Conservation (phyloP, 64 coral and sea anemone species). For the Orbicella faveolata region DNA sequence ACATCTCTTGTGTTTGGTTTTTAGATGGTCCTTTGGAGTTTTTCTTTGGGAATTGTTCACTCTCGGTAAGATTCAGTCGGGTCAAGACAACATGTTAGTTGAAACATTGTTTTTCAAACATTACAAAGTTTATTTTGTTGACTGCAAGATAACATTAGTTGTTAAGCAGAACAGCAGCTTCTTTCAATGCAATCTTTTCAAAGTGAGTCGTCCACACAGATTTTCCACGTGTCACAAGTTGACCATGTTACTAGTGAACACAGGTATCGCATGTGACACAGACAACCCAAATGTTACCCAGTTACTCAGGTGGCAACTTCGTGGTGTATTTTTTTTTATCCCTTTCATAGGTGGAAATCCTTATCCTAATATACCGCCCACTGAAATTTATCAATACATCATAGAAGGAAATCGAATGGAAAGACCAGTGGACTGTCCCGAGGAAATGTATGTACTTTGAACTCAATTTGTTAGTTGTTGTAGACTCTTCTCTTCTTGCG, state of each 20-base stretch:
- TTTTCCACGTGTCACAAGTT: too few species aligned
- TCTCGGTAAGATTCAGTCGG: constrained; percentile 67
- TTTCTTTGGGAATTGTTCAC: constrained; percentile 97
- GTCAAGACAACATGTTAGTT: not conserved
- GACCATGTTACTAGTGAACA: too few species aligned
- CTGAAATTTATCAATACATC: constrained; percentile 85
- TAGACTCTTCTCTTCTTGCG: not conserved
- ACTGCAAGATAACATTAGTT: too few species aligned
- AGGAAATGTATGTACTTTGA: constrained; percentile 74
- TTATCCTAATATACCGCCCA: constrained; percentile 77
- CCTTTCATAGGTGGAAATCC: constrained; percentile 75
- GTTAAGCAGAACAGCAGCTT: not conserved
- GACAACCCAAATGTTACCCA: too few species aligned
- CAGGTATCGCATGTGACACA: not conserved
- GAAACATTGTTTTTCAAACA: too few species aligned
- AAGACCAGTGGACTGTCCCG: constrained; percentile 65
- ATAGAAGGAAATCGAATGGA: constrained; percentile 84
- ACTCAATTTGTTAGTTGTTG: not conserved
- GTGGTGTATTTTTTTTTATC: too few species aligned
- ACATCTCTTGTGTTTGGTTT: not conserved
- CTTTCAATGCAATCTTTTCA: too few species aligned
- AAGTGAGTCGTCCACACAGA: too few species aligned
- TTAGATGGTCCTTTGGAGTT: constrained; percentile 96
- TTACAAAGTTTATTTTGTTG: too few species aligned
- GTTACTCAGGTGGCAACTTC: too few species aligned